Evolutionary conservation across 1,140 invertebrate species (phyloP).

Genomic region (Euwallacea fornicatus): DNA sequence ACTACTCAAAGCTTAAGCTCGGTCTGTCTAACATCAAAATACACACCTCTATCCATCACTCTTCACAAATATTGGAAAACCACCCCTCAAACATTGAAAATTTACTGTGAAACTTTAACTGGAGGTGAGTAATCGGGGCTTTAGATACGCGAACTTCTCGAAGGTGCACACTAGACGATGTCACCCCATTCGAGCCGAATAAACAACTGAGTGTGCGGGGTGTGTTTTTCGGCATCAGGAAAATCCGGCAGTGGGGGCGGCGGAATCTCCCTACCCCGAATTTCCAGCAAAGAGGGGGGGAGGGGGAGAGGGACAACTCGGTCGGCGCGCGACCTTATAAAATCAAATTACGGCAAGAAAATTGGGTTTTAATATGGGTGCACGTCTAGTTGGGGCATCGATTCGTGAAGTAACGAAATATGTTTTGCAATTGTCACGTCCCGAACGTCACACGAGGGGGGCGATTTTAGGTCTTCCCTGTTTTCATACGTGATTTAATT

Average conservation of each 20-base stretch:
- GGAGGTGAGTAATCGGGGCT: too few relatives aligned
- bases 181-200: constrained; percentile 24
- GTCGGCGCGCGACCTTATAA: constrained; percentile 39
- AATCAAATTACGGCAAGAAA: constrained; percentile 41
- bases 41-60: constrained; percentile 5
- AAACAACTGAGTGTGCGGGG: constrained; percentile 34
- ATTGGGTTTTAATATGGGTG: constrained; percentile 41
- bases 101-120: too few relatives aligned
- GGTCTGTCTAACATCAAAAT: constrained; percentile 16
- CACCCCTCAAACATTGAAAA: too few relatives aligned
- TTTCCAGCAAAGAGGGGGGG: constrained; percentile 14
- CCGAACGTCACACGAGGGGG: not conserved
- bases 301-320: constrained; percentile 9
- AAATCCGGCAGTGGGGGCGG: constrained; percentile 24
- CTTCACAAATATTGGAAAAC: not conserved
- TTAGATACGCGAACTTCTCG: too few relatives aligned
- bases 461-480: constrained; percentile 15
- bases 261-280: constrained; percentile 24
- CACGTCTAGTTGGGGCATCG: constrained; percentile 38
- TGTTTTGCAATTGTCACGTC: constrained; percentile 35
- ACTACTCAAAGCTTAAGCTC: constrained; percentile 8
- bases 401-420: constrained; percentile 31
- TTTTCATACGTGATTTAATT: constrained; percentile 24
- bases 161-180: constrained; percentile 1
- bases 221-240: constrained; percentile 31